Percentiles rank a stretch among this genome's conserved stretches.
Evolutionary conservation across 2,888 invertebrate genomes (phyloP).

Genomic region (Deilephila elpenor): DNA sequence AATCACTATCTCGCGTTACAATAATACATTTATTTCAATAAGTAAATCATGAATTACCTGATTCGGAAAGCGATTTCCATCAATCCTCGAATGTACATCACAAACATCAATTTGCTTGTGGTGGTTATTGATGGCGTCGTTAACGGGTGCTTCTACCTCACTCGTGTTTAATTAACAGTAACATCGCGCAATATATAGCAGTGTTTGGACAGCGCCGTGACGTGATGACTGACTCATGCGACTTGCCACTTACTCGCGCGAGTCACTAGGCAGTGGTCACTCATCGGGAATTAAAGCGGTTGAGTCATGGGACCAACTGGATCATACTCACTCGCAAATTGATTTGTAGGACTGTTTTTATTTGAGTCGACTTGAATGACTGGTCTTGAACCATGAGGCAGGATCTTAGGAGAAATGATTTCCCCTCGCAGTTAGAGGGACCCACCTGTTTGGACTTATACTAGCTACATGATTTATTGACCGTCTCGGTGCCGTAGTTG

Average conservation of each 20-base stretch:
- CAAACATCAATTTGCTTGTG: neutral
- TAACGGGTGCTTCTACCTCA: neutral
- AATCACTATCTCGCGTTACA: too few relatives aligned
- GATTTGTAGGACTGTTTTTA: neutral
- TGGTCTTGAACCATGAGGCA: too few relatives aligned
- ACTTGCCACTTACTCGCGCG: too few relatives aligned
- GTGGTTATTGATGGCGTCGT: neutral
- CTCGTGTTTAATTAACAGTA: slow-evolving; percentile 13
- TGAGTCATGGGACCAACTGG: neutral
- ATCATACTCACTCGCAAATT: neutral
- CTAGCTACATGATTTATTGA: too few relatives aligned
- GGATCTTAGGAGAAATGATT: too few relatives aligned
- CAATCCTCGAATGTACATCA: too few relatives aligned
- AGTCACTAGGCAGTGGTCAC: neutral
- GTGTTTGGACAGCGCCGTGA: slow-evolving; percentile 16
- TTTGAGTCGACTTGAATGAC: neutral
- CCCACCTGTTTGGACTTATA: too few relatives aligned
- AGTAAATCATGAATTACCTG: too few relatives aligned
- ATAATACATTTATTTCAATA: too few relatives aligned
- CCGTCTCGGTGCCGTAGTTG: too few relatives aligned
- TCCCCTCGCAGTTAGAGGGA: too few relatives aligned
- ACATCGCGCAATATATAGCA: neutral
- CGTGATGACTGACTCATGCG: neutral
- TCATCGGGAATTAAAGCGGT: neutral
- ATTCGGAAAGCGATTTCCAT: too few relatives aligned